Evolutionary conservation across 1,140 invertebrate species (phyloP), one percentile per base, ranked within the genome.

Genomic region (Rhopalosiphum maidis): DNA sequence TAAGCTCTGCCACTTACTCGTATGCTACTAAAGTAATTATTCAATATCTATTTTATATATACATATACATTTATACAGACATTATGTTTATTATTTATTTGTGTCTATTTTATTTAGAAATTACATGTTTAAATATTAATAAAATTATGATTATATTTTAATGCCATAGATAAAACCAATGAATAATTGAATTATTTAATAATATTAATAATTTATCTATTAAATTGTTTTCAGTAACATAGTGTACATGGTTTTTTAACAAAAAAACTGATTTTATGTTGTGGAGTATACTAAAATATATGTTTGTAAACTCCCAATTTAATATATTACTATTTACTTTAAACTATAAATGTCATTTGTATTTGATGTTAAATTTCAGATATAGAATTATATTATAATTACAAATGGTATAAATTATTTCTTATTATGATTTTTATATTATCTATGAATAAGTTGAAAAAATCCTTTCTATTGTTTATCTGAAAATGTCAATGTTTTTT

Each of bases 261-360:
- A 37, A 86, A 86, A 86, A 60, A 25, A 37, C 2, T 46, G 25
- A 85, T 85, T 46, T 25, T 86, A 86, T 86, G 23, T 86, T 46
- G 46, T 46, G 41, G 85, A 86, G 21, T 86, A 46, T 86, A 46
- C 25, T 86, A 30, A 46, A 86, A 86, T 43, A 46, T 30, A 86
- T 86, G 25, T 86, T 46, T 86, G 41, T 86, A 46, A 46, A 46
- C 25, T 43, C 11, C 9, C 30, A 86, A 25, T 43, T 86, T 30
- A 86, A 86, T 86, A n/a, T 86, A 46, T 86, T 86, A 30, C 85
- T 46, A 86, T 85, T 85, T 43, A 85, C 9, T 22, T 85, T 85
- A 21, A 41, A 85, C 0, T 30, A 25, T 25, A 43, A 9, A 46
- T 43, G 85, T 83, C 30, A n/a, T 68, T 15, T 68, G 60, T 68